A percentile compares a stretch with the other conserved stretches of the same genome.
phyloP scores from a whole-genome alignment of 23 tunicate genomes.

The Styela clava region DNA sequence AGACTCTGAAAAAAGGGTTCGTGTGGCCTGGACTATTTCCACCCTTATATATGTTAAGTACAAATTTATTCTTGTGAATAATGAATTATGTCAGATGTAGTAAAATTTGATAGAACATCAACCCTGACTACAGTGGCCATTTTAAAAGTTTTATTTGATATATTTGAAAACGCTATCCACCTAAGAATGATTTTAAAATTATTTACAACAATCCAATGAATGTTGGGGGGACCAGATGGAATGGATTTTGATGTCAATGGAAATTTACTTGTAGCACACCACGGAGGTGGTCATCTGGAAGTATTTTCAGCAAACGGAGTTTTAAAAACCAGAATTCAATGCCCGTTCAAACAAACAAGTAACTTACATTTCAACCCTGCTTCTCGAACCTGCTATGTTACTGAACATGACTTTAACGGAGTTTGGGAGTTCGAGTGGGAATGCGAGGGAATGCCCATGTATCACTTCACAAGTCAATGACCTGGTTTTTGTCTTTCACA shows the following conservation, averaged over 20 bases:
- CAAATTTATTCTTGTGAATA: no score
- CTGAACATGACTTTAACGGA: slow-evolving; percentile 65
- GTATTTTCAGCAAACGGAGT: slow-evolving; percentile 59
- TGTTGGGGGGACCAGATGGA: slow-evolving; percentile 72
- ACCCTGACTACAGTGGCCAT: no score
- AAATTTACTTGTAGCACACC: slow-evolving; percentile 67
- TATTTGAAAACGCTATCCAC: no score
- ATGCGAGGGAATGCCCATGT: slow-evolving; percentile 75
- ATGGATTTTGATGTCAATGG: slow-evolving; percentile 74
- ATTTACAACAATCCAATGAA: slow-evolving; percentile 5
- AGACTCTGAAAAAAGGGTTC: no score
- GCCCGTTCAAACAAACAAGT: slow-evolving; percentile 59
- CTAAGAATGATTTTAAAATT: no score
- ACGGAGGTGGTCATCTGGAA: slow-evolving; percentile 71
- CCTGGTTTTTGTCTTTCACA: no score
- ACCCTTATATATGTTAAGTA: no score
- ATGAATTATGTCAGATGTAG: no score
- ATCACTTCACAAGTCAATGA: slow-evolving; percentile 54
- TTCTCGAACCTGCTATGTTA: slow-evolving; percentile 67
- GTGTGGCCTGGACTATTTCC: no score
- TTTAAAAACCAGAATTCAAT: slow-evolving; percentile 42
- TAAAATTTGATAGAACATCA: no score
- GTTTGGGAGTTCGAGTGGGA: slow-evolving; percentile 89
- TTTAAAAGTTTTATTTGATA: no score
- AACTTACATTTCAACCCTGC: slow-evolving; percentile 64